Conservation (phyloP, 2,888 invertebrate species). For the Punctoribates punctum region DNA sequence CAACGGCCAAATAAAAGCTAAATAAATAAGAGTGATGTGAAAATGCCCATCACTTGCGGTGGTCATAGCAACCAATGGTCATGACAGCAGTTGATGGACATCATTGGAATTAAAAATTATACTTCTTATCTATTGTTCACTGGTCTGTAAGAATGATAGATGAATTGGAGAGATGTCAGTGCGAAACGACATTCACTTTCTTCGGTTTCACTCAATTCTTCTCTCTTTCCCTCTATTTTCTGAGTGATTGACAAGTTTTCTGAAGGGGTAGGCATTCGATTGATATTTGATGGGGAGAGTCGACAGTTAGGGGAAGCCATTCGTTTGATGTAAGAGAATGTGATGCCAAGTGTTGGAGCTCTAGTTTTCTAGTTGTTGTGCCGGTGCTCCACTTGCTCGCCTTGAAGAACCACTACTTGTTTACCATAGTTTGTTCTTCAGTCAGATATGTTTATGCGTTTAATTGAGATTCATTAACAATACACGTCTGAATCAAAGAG, state of each 20-base stretch:
- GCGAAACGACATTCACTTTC: neutral
- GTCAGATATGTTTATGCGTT: slow-evolving; percentile 19
- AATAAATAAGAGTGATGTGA: slow-evolving; percentile 14
- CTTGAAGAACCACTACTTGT: slow-evolving; percentile 29
- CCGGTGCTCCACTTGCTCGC: slow-evolving; percentile 28
- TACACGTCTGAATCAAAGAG: slow-evolving; percentile 5
- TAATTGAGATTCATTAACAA: slow-evolving; percentile 36
- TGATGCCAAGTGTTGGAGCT: neutral
- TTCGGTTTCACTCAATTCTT: neutral
- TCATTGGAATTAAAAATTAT: slow-evolving; percentile 35
- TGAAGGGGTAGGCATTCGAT: slow-evolving; percentile 25
- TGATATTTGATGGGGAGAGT: slow-evolving; percentile 19
- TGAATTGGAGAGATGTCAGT: slow-evolving; percentile 29
- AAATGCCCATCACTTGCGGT: slow-evolving; percentile 28
- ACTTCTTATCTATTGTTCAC: slow-evolving; percentile 36
- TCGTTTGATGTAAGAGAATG: slow-evolving; percentile 13
- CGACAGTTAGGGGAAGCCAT: neutral
- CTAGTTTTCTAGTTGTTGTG: neutral
- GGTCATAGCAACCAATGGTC: neutral
- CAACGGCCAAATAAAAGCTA: slow-evolving; percentile 23
- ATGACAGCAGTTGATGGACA: slow-evolving; percentile 30
- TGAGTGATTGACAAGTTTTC: slow-evolving; percentile 24
- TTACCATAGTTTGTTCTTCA: neutral
- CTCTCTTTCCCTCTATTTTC: slow-evolving; percentile 7
- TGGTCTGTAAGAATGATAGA: slow-evolving; percentile 29